Conservation (phyloP, 2,888 invertebrate species). For the Melipona bicolor region DNA sequence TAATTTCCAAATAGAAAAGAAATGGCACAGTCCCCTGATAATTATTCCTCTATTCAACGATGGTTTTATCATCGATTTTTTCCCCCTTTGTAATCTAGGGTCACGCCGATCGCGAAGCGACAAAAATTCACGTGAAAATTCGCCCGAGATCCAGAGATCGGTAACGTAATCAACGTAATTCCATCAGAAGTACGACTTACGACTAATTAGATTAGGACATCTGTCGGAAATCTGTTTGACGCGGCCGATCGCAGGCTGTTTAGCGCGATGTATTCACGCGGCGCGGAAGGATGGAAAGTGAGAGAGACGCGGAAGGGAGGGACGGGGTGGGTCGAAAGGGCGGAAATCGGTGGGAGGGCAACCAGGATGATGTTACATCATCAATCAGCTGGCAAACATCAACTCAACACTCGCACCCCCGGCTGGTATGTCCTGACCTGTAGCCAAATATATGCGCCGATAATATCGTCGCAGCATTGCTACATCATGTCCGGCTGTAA, state of each 20-base stretch:
- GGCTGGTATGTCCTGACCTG: constrained; percentile 73
- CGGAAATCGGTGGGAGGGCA: constrained; percentile 74
- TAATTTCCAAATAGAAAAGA: not conserved
- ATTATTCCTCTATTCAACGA: not conserved
- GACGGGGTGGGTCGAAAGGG: constrained; percentile 57
- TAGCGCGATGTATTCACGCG: constrained; percentile 47
- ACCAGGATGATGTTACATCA: constrained; percentile 82
- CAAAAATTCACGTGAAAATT: not conserved
- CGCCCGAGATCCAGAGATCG: constrained; percentile 2
- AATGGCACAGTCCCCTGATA: not conserved
- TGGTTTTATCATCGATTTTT: not conserved
- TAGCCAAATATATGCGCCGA: constrained; percentile 74
- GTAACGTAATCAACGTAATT: constrained; percentile 61
- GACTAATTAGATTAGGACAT: constrained; percentile 43
- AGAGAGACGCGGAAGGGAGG: constrained; percentile 38
- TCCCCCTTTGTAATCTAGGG: not conserved
- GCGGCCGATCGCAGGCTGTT: constrained; percentile 51
- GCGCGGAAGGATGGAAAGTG: constrained; percentile 52
- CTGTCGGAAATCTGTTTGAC: constrained; percentile 63
- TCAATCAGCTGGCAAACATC: constrained; percentile 83
- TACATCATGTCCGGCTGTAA: constrained; percentile 78
- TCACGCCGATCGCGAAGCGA: constrained; percentile 1
- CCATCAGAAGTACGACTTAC: constrained; percentile 9
- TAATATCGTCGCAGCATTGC: constrained; percentile 77
- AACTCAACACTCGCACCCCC: constrained; percentile 81